These are phyloP conservation scores for Caiman crocodilus DNA, from an alignment of 2,797 vertebrate species.

Conservation along the genomic window DNA sequence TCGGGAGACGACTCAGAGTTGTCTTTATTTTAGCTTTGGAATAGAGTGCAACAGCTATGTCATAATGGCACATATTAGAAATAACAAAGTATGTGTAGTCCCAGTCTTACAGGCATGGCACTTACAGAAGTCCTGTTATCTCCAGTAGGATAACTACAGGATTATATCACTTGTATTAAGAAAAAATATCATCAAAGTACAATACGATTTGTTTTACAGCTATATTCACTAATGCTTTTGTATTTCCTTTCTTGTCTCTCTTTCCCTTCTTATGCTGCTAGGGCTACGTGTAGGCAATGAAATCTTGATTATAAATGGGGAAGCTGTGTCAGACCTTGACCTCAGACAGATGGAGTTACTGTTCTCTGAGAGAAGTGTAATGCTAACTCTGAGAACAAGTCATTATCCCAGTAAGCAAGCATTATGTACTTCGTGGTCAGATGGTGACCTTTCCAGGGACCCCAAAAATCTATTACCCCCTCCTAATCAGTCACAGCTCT, in stretches of 20 bases:
- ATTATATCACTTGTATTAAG: neutral
- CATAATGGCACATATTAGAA: neutral
- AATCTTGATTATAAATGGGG: constrained; percentile 89
- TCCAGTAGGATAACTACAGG: neutral
- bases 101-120: neutral
- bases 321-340: constrained; percentile 86
- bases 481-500: constrained; percentile 80
- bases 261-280: constrained; percentile 64
- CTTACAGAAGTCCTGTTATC: neutral
- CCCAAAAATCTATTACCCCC: constrained; percentile 65
- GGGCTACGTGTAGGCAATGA: constrained; percentile 91
- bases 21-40: neutral
- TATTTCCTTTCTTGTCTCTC: neutral
- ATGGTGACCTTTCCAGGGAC: constrained; percentile 78
- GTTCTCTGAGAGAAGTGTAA: constrained; percentile 87
- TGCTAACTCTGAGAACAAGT: constrained; percentile 84
- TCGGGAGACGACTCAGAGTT: neutral
- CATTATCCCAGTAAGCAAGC: constrained; percentile 47
- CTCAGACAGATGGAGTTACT: constrained; percentile 89
- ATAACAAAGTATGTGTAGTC: neutral
- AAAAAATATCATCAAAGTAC: neutral
- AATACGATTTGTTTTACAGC: neutral
- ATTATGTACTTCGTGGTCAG: constrained; percentile 76
- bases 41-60: neutral
- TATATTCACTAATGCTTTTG: neutral